phyloP scores from a whole-genome alignment of 2,113 vertebrate genomes.

The Bagarius yarrelli region DNA sequence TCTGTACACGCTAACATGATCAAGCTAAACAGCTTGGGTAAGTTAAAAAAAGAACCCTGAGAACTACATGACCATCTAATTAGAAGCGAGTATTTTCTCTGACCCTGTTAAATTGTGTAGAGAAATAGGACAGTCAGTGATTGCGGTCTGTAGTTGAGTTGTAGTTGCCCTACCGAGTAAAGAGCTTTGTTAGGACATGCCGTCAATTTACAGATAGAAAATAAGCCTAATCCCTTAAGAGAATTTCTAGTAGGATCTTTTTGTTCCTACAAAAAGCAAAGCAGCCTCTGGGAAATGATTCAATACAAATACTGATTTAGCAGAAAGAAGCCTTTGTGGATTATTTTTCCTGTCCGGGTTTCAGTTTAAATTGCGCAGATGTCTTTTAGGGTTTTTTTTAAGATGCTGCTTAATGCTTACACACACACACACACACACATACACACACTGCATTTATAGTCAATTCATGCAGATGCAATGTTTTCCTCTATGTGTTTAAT shows the following conservation, averaged over 20 bases:
- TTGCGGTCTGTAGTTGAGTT: not conserved
- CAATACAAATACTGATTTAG: constrained; percentile 8
- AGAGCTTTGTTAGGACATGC: constrained; percentile 11
- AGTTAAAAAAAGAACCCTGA: not conserved
- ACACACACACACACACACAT: not conserved
- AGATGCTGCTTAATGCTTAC: not conserved
- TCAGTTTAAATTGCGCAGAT: not conserved
- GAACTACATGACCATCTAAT: too few relatives aligned
- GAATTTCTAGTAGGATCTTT: constrained; percentile 12
- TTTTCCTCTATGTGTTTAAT: constrained; percentile 38
- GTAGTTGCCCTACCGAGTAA: not conserved
- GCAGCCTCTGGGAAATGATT: constrained; percentile 19
- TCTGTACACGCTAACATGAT: too few relatives aligned
- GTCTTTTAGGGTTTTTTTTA: not conserved
- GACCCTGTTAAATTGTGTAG: not conserved
- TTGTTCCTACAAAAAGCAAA: constrained; percentile 3
- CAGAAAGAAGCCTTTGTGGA: not conserved
- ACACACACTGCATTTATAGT: not conserved
- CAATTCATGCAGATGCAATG: constrained; percentile 17
- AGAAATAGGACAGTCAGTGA: not conserved
- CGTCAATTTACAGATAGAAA: constrained; percentile 17
- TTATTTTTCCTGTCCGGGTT: not conserved
- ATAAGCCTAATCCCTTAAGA: constrained; percentile 12
- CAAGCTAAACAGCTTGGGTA: not conserved
- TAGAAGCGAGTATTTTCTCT: not conserved